A percentile compares a stretch with the other conserved stretches of the same genome.
phyloP scores from a whole-genome alignment of 2,113 vertebrate species.

The Saimiri boliviensis region DNA sequence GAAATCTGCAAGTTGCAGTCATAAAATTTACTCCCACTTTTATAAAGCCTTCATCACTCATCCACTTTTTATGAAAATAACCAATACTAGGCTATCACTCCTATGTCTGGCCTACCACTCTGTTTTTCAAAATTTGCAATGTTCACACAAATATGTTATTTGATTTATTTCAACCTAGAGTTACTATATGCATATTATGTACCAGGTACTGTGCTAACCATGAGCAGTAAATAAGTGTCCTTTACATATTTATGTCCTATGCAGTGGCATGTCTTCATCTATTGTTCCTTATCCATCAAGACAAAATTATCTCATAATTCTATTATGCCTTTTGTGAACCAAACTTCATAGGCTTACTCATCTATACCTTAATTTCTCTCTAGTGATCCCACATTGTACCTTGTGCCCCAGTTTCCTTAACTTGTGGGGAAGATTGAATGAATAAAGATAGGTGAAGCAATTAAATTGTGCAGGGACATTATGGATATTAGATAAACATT shows the following conservation, averaged over 20 bases:
- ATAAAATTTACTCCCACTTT: conserved; percentile 65
- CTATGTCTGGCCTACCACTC: background rate
- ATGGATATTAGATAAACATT: background rate
- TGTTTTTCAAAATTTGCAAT: background rate
- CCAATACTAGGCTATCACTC: background rate
- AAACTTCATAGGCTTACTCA: background rate
- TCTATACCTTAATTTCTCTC: background rate
- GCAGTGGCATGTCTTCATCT: background rate
- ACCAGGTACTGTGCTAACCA: background rate
- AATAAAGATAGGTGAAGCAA: background rate
- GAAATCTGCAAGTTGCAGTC: conserved; percentile 63
- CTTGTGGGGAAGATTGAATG: background rate
- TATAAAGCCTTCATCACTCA: conserved; percentile 50
- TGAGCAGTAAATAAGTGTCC: background rate
- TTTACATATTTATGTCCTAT: background rate
- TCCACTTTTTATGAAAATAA: conserved; percentile 16
- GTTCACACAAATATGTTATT: background rate
- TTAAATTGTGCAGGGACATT: background rate
- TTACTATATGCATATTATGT: background rate
- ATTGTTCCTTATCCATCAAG: background rate
- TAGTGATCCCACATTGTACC: background rate
- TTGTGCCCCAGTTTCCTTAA: background rate
- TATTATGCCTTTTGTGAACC: background rate
- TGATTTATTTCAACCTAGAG: background rate
- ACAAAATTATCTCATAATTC: background rate